A percentile compares a stretch with the other conserved stretches of the same genome.
Evolutionary conservation across 2,113 vertebrate genomes (phyloP).

Genomic region (Stigmatopora argus): DNA sequence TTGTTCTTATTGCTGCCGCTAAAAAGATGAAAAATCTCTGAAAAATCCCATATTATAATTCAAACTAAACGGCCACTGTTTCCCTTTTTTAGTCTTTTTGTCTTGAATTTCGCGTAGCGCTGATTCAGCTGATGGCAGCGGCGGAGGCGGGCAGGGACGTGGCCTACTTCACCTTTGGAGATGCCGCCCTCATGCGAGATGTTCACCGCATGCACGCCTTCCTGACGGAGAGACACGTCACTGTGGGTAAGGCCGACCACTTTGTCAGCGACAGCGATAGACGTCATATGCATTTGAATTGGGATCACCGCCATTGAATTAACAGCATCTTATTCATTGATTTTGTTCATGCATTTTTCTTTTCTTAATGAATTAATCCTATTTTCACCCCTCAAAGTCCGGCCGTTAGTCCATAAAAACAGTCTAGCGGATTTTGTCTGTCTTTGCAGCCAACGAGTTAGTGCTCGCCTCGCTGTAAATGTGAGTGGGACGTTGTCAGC

Average conservation of each 20-base stretch:
- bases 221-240: slow-evolving; percentile 77
- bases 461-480: slow-evolving; percentile 14
- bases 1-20: no score
- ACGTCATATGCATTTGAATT: no score
- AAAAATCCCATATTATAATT: no score
- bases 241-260: slow-evolving; percentile 76
- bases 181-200: slow-evolving; percentile 86
- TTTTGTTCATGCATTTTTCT: no score
- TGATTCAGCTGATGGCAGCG: slow-evolving; percentile 92
- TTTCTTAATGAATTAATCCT: no score
- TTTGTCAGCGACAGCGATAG: neutral
- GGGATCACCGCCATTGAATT: no score
- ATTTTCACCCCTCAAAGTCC: no score
- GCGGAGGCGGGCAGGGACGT: slow-evolving; percentile 87
- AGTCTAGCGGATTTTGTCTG: no score
- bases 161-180: slow-evolving; percentile 95
- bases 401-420: no score
- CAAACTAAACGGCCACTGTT: neutral
- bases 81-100: neutral
- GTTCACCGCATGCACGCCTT: slow-evolving; percentile 84
- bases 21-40: no score
- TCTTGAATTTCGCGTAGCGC: slow-evolving; percentile 67
- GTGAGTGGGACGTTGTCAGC: neutral
- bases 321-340: no score
- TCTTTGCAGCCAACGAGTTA: neutral